Evolutionary conservation across 1,140 invertebrate genomes (phyloP), one percentile per base, ranked within the genome.

Genomic region (Platyscapa corneri): DNA sequence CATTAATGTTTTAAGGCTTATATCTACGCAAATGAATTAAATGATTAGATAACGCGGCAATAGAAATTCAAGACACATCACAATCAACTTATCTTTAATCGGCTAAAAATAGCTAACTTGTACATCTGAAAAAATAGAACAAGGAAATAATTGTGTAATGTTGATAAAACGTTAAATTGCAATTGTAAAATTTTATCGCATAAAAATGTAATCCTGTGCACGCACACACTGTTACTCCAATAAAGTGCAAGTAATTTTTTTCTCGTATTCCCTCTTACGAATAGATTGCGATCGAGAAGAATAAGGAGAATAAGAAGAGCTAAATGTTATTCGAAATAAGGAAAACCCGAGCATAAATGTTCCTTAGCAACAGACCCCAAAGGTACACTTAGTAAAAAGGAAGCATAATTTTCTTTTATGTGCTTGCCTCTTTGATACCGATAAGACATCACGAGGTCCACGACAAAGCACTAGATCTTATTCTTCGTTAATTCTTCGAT

Each of bases 391-490:
- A 16, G 42, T 72, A 56, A 74, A n/a, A 49, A 42, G 46, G 34
- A 83, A 74, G 37, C 27, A 60, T 60, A 74, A 82, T 83, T 60
- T 39, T 30, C 23, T 75, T 78, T 70, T 56, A 70, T 56, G 23
- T 70, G 23, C 30, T 85, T 30, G 39, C 12, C 42, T 76, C 72
- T 34, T 80, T 30, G 53, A 30, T 34, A 30, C 83, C 74, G 83
- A 85, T 80, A 80, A 80, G 49, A 46, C 53, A 85, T 85, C 83
- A 80, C 83, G 83, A 79, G 83, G 77, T 85, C 83, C 49, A 80
- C 70, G 77, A 85, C 77, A 67, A 85, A 80, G 12, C 27, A 30
- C 23, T 39, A 64, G 42, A 82, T 6, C n/a, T 60, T 82, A 32
- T 75, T 6, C 81, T 67, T 60, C 42, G 46, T 0, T 27, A n/a